Conservation (phyloP, 2,797 vertebrate species). For the Cryptoblepharus egeriae region DNA sequence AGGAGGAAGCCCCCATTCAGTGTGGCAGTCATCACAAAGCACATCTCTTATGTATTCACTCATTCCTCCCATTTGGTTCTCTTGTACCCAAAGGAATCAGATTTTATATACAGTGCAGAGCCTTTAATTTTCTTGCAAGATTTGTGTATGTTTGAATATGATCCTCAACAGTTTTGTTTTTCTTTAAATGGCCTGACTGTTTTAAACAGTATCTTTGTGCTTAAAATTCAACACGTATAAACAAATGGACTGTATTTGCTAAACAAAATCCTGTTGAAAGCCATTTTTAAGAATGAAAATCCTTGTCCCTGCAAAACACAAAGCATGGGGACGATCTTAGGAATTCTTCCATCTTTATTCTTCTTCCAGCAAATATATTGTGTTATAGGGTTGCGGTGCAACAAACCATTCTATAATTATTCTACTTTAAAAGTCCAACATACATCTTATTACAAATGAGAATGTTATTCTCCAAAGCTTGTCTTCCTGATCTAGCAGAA, state of each 20-base stretch:
- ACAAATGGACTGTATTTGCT: neutral
- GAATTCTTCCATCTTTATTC: neutral
- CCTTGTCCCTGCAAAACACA: neutral
- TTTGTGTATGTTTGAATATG: neutral
- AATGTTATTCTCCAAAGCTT: neutral
- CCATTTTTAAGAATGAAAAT: neutral
- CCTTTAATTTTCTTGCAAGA: neutral
- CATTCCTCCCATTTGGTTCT: neutral
- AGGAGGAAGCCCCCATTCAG: no score
- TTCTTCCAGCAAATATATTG: neutral
- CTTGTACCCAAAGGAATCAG: neutral
- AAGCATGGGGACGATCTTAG: neutral
- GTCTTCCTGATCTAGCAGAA: no score
- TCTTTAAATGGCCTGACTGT: neutral
- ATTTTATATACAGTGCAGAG: neutral
- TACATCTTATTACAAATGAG: neutral
- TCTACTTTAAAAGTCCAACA: neutral
- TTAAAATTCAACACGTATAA: neutral
- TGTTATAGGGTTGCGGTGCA: neutral
- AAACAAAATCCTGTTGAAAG: neutral
- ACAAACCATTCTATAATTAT: neutral
- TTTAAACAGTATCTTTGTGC: neutral
- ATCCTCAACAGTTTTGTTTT: neutral
- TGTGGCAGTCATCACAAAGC: neutral
- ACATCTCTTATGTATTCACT: neutral